Conservation (phyloP, 1,140 invertebrate species). For the Hylyphantes graminicola region DNA sequence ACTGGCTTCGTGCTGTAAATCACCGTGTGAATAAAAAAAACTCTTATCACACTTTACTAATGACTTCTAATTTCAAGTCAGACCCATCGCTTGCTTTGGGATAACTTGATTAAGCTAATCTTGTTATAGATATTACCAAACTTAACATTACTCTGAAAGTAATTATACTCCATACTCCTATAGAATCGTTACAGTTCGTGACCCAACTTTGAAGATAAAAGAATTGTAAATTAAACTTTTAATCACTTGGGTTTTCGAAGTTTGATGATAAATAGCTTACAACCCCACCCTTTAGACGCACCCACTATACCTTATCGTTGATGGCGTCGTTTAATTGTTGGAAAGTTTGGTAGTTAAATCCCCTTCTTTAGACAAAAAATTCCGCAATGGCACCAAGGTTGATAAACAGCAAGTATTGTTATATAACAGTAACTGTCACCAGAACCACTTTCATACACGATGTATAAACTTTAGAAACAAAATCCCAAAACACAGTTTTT, state of each 20-base stretch:
- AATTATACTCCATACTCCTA: conserved; percentile 20
- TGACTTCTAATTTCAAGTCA: conserved; percentile 24
- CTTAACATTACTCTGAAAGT: conserved; percentile 8
- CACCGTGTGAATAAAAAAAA: too few relatives aligned
- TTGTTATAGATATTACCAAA: conserved; percentile 18
- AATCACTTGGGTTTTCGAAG: conserved; percentile 40
- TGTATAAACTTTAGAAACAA: too few relatives aligned
- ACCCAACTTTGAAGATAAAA: conserved; percentile 11
- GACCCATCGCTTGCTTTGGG: conserved; percentile 4
- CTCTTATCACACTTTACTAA: neutral
- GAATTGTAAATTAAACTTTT: conserved; percentile 52
- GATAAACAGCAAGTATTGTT: too few relatives aligned
- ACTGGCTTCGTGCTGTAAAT: too few relatives aligned
- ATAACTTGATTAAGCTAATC: conserved; percentile 45
- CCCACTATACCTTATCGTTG: neutral
- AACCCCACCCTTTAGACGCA: conserved; percentile 24
- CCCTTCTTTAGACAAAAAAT: too few relatives aligned
- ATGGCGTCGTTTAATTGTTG: too few relatives aligned
- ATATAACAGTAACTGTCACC: too few relatives aligned
- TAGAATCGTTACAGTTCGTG: neutral
- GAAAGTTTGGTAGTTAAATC: too few relatives aligned
- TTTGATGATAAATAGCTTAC: conserved; percentile 30
- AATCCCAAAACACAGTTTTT: too few relatives aligned
- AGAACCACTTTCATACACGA: too few relatives aligned
- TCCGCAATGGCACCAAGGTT: too few relatives aligned